These are phyloP conservation scores for Ibidorhyncha struthersii DNA, from an alignment of 2,113 vertebrate genomes.

Conservation along the genomic window DNA sequence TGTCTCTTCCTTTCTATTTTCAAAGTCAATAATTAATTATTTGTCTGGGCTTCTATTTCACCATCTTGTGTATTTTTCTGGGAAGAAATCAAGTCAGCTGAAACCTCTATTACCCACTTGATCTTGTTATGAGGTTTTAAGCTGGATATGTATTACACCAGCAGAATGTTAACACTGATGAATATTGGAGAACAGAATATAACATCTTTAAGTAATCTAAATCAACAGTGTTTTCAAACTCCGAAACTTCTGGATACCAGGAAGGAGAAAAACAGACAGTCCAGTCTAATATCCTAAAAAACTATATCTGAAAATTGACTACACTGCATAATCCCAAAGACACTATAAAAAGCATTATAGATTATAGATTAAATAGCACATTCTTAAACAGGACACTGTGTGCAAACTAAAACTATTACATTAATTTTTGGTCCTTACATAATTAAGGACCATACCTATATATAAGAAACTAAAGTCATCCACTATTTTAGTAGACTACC, in stretches of 20 bases:
- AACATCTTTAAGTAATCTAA: background rate
- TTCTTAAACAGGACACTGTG: background rate
- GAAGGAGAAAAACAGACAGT: background rate
- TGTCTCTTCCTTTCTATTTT: background rate
- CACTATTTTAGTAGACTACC: background rate
- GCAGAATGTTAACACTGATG: background rate
- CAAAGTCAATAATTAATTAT: constrained; percentile 5
- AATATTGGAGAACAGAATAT: background rate
- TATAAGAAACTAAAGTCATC: background rate
- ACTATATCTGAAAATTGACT: background rate
- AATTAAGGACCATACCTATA: background rate
- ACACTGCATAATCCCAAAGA: background rate
- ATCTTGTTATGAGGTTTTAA: background rate
- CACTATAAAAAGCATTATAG: background rate
- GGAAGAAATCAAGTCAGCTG: background rate
- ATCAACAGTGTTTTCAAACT: background rate
- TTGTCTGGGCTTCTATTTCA: background rate
- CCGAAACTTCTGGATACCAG: background rate
- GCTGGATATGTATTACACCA: background rate
- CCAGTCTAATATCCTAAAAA: background rate
- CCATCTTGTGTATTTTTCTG: background rate
- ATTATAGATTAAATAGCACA: background rate
- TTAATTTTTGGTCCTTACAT: background rate
- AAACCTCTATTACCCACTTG: background rate
- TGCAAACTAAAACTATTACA: background rate